A percentile compares a stretch with the other conserved stretches of the same genome.
These are phyloP conservation scores for Achatina immaculata DNA, from an alignment of 1,140 invertebrate species.

Conservation along the genomic window DNA sequence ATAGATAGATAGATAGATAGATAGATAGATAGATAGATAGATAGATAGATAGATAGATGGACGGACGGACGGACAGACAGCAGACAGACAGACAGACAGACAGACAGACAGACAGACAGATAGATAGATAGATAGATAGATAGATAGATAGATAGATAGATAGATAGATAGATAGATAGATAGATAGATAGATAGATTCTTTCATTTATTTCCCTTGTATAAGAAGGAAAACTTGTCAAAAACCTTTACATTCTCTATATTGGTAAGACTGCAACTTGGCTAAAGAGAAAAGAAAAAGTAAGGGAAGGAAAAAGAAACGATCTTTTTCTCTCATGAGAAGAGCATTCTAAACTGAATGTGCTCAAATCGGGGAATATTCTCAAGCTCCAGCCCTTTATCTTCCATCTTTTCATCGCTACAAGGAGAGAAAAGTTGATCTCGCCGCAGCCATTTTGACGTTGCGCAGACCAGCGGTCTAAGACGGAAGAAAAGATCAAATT, in stretches of 20 bases:
- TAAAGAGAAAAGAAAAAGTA: background rate
- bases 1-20: slow-evolving; percentile 21
- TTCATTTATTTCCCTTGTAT: background rate
- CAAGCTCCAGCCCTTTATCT: background rate
- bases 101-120: background rate
- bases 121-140: too few relatives aligned
- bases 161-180: background rate
- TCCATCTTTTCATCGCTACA: background rate
- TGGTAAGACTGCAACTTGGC: background rate
- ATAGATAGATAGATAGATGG: background rate
- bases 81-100: background rate
- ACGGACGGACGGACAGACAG: too few relatives aligned
- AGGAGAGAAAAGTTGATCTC: background rate
- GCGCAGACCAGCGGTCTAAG: slow-evolving; percentile 6
- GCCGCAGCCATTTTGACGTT: background rate
- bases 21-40: background rate
- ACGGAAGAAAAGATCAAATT: slow-evolving; percentile 4
- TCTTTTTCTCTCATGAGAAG: too few relatives aligned
- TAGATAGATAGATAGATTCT: background rate
- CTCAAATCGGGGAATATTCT: background rate
- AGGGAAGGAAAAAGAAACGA: background rate
- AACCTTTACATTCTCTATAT: background rate
- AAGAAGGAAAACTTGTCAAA: too few relatives aligned
- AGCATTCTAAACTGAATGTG: background rate
- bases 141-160: background rate